Base-by-base conservation (phyloP, 2,888 invertebrate species). In the Seira sanloemensis region DNA sequence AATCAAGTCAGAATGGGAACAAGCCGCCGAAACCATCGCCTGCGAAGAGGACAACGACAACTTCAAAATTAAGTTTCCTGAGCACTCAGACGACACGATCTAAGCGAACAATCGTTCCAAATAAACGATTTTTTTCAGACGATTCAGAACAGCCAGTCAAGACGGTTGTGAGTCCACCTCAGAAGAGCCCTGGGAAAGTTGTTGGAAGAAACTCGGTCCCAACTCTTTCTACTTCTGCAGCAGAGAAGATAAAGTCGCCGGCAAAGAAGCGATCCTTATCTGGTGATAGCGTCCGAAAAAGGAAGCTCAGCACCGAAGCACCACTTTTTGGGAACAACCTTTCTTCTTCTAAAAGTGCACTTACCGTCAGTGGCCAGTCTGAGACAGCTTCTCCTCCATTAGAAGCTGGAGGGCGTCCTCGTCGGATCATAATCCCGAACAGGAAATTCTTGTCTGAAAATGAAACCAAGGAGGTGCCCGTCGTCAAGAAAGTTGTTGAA, bases 361-460 rank as follows among this genome's bases (percentile, higher is more conserved):
- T n/a, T 58, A 58, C 18, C 9, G 18, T 58, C 58, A 12, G 4
- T 58, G n/a, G n/a, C n/a, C n/a, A n/a, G n/a, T n/a, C 1, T 19
- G 66, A 26, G n/a, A 16, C 21, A 0, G 21, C 9, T 37, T 7
- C 69, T 24, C 24, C 25, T 23, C 67, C 16, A n/a, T n/a, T n/a
- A n/a, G 25, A 24, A 9, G 1, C 26, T 71, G 24, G 0, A 25
- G 79, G 50, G 26, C 37, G 81, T 9, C 78, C 85, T n/a, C 78
- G 78, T 37, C 58, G 85, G 46, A 67, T 74, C 23, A 85, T 85
- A 12, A 85, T 71, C 27, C 85, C 85, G 2, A 85, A 85, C 26
- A 67, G 78, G 18, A 81, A 78, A 21, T 85, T 81, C 65, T 12
- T 77, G 0, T 69, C 76, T 24, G 71, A 74, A 18, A 50, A 74